Percentiles rank a stretch among this genome's conserved stretches.
These are phyloP conservation scores for Marronus borbonicus DNA, from an alignment of 2,888 invertebrate genomes.

Conservation along the genomic window DNA sequence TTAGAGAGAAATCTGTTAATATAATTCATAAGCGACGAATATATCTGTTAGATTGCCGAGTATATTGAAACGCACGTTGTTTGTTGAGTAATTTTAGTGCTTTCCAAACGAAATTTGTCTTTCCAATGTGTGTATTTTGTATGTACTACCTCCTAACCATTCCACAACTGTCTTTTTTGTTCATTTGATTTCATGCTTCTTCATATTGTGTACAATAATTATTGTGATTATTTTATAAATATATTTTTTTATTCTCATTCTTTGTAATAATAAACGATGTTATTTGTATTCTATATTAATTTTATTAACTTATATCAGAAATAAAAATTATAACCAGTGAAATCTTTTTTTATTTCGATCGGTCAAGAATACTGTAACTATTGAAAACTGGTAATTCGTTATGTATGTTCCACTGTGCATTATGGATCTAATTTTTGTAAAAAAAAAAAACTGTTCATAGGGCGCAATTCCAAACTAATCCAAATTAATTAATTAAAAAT, in stretches of 20 bases:
- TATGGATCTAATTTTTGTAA: too few species aligned
- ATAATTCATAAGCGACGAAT: constrained; percentile 47
- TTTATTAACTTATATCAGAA: constrained; percentile 51
- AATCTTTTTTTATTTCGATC: neutral
- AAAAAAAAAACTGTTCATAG: too few species aligned
- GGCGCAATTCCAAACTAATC: too few species aligned
- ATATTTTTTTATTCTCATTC: constrained; percentile 43
- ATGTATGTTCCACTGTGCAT: too few species aligned
- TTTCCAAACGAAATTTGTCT: constrained; percentile 37
- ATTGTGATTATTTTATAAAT: constrained; percentile 49
- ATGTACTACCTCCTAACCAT: constrained; percentile 44
- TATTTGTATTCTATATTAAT: constrained; percentile 46
- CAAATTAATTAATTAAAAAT: too few species aligned
- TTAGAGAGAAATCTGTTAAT: constrained; percentile 48
- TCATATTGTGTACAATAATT: constrained; percentile 43
- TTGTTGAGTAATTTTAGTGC: constrained; percentile 47
- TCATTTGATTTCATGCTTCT: constrained; percentile 34
- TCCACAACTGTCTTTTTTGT: constrained; percentile 16
- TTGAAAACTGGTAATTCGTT: too few species aligned
- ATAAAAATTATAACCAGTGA: constrained; percentile 48
- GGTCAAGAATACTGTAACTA: too few species aligned
- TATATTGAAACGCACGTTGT: constrained; percentile 34
- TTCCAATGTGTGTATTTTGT: constrained; percentile 20
- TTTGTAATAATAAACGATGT: constrained; percentile 41
- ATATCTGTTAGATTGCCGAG: constrained; percentile 53